phyloP scores from a whole-genome alignment of 2,888 invertebrate genomes.

The Achlya flavicornis region DNA sequence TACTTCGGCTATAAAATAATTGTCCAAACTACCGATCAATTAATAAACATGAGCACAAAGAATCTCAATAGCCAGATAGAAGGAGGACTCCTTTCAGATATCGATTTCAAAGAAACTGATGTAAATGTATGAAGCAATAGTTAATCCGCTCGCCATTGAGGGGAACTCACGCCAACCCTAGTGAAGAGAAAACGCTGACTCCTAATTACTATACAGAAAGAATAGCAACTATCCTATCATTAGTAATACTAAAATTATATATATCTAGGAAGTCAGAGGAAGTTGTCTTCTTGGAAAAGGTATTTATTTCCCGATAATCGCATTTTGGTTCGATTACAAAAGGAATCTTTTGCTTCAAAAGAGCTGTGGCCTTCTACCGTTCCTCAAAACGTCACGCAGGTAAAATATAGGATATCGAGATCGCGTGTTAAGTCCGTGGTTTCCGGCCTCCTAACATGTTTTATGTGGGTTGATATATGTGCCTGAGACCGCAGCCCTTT shows the following conservation, averaged over 20 bases:
- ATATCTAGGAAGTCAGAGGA: too few relatives aligned
- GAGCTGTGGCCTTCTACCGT: background rate
- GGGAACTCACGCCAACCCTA: background rate
- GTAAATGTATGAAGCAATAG: background rate
- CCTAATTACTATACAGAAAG: background rate
- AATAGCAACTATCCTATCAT: background rate
- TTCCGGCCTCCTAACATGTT: slow-evolving; percentile 1
- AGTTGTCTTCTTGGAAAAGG: background rate
- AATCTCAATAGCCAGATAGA: background rate
- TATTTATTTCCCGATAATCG: too few relatives aligned
- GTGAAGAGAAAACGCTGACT: background rate
- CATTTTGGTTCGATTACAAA: background rate
- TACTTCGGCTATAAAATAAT: background rate
- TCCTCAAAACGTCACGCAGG: slow-evolving; percentile 1
- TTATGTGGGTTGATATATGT: slow-evolving; percentile 5
- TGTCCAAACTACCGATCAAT: background rate
- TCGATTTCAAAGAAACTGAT: background rate
- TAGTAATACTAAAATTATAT: background rate
- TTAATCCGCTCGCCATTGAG: background rate
- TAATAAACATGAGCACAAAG: background rate
- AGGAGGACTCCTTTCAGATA: background rate
- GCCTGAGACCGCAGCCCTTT: background rate
- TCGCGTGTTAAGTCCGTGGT: slow-evolving; percentile 9
- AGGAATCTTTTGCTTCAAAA: background rate
- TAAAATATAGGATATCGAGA: slow-evolving; percentile 8